Evolutionary conservation across 2,113 vertebrate species (phyloP).

Genomic region (Stigmatopora nigra): DNA sequence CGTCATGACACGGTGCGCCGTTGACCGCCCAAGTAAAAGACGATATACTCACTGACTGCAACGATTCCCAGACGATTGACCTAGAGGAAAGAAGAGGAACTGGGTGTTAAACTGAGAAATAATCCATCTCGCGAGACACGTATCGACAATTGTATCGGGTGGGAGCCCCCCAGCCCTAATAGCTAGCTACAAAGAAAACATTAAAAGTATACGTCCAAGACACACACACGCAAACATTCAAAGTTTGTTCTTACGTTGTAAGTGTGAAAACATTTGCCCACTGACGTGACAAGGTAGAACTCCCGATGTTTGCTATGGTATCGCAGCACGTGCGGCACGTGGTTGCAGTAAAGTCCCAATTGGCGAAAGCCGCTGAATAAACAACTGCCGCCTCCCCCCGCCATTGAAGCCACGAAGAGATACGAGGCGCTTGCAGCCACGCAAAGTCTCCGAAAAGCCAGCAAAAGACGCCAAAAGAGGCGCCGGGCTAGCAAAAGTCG

Average conservation of each 20-base stretch:
- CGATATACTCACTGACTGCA: slow-evolving; percentile 85
- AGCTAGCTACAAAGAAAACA: no score
- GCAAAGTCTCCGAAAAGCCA: no score
- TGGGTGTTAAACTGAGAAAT: no score
- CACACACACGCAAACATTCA: neutral
- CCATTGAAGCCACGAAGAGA: neutral
- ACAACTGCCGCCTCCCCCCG: slow-evolving; percentile 20
- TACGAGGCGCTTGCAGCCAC: neutral
- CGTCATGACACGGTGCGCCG: slow-evolving; percentile 1
- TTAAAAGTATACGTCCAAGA: no score
- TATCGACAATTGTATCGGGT: no score
- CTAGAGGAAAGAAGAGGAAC: slow-evolving; percentile 54
- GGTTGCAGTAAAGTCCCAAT: slow-evolving; percentile 81
- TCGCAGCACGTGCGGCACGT: slow-evolving; percentile 82
- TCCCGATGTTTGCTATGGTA: slow-evolving; percentile 84
- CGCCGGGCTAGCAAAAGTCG: no score
- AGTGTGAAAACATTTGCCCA: slow-evolving; percentile 83
- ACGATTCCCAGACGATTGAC: slow-evolving; percentile 89
- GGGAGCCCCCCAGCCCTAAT: no score
- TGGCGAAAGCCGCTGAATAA: slow-evolving; percentile 82
- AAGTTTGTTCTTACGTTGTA: slow-evolving; percentile 78
- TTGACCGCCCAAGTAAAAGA: neutral
- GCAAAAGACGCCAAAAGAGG: no score
- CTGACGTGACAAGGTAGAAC: slow-evolving; percentile 78
- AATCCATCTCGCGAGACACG: no score